Evolutionary conservation across 2,113 vertebrate species (phyloP), one percentile per base, ranked within the genome.

Genomic region (Oryzias curvinotus): DNA sequence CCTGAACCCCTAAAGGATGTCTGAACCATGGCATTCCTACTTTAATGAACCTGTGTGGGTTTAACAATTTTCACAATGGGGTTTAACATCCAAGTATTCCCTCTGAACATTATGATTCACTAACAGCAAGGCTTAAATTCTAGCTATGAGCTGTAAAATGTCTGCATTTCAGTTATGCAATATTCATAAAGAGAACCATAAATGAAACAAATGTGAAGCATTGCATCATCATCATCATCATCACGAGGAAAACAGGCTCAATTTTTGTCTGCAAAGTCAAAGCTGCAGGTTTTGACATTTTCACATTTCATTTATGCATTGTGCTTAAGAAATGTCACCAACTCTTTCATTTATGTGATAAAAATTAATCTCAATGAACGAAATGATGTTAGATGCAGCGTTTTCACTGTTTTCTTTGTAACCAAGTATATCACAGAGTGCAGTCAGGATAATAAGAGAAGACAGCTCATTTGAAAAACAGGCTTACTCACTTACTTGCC

Each of bases 61-160:
- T 88, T 85, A 81, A 79, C 80, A 83, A 78, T 83, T 73, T 71
- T 71, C 73, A 88, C 82, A 82, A 80, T 68, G 71, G 84, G 67
- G 75, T 78, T 81, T 85, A 80, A 75, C 78, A 84, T 73, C 57
- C 63, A 65, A 55, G 57, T 70, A 62, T 70, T 86, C 69, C 77
- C 73, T 62, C 72, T 79, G 83, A 83, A 86, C 78, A 63, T 52
- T 42, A 25, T 75, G 83, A 80, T 75, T 85, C 72, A 82, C 80
- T 71, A 54, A 75, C 65, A 64, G 59, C 71, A 74, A 47, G 47
- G 13, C 65, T 80, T 67, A 71, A 69, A 80, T 70, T 73, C 71
- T 61, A 68, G 67, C 68, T 58, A 42, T 53, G 19, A 57, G 77
- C 78, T 73, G 14, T 44, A 60, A 76, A 76, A 60, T 75, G 68